Evolutionary conservation across 1,140 invertebrate species (phyloP).

Genomic region (Bombus consobrinus): DNA sequence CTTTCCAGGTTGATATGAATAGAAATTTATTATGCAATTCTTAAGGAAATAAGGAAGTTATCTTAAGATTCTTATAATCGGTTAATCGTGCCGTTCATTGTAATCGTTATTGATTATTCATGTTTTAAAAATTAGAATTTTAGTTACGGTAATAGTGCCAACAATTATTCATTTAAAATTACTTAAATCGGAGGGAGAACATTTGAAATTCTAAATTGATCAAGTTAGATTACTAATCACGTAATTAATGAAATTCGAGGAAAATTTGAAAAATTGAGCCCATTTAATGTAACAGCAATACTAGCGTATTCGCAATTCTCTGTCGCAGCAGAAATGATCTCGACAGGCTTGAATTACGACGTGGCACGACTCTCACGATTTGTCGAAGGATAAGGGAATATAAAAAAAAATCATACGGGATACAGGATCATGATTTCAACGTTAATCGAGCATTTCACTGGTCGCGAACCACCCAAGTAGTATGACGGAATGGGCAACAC

Average conservation of each 20-base stretch:
- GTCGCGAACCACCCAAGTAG: slow-evolving; percentile 57
- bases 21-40: neutral
- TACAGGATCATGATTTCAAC: slow-evolving; percentile 22
- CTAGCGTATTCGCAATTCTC: no score
- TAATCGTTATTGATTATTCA: no score
- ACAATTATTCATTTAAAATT: no score
- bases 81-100: no score
- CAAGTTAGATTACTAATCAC: no score
- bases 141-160: no score
- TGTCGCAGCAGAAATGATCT: neutral
- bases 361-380: neutral
- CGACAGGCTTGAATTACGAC: neutral
- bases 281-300: no score
- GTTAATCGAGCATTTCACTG: slow-evolving; percentile 53
- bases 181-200: no score
- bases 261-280: no score
- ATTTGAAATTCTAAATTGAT: no score
- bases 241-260: no score
- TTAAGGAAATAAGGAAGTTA: neutral
- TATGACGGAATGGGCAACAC: slow-evolving; percentile 52
- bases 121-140: no score
- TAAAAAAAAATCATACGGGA: neutral
- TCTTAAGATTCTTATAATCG: neutral
- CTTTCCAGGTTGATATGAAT: neutral
- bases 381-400: neutral